Base-by-base conservation (phyloP, 1,140 invertebrate species). In the Gryllus bimaculatus region DNA sequence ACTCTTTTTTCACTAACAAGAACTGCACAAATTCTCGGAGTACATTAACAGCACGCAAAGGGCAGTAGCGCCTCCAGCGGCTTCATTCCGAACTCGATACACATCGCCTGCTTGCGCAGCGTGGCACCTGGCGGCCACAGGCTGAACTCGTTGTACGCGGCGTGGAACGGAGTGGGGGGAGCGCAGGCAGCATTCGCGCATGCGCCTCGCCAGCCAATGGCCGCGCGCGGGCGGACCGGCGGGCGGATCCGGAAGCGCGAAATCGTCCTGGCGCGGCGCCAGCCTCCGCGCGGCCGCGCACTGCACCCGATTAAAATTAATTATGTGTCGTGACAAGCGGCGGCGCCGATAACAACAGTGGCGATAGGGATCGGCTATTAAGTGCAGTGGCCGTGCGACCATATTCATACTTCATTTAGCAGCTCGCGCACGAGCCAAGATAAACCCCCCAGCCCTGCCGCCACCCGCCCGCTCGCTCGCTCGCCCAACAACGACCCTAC, bases 291-390 rank as follows among this genome's bases (percentile, higher is more conserved):
- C 54, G 78, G 66, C 18, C 66, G 26, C 39, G 47, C 20, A 78
- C 21, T 73, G 78, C 78, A 74, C 54, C 66, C 78, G 78, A 78
- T 78, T 78, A 78, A 78, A 78, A 78, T 78, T 78, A 78, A 78
- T 78, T 78, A 78, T 74, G 54, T 78, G 78, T 78, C 73, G 20
- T 78, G 78, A 78, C 78, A 78, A 73, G n/a, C 78, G 48, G 12
- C 48, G 76, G 48, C 48, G 76, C 76, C 48, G 76, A 77, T 77
- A 77, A 77, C 76, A 77, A 77, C 76, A 77, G 76, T 77, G 21
- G 48, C 76, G 76, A 77, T 77, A 47, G 78, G 49, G 66, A 73
- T 78, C 66, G 78, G 21, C 66, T 47, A 20, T 78, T 78, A 78
- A 49, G 78, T 78, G 78, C 20, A 78, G 54, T 39, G 78, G 54